Evolutionary conservation across 1,140 invertebrate genomes (phyloP), one percentile per base, ranked within the genome.

Genomic region (Drosophila lini): DNA sequence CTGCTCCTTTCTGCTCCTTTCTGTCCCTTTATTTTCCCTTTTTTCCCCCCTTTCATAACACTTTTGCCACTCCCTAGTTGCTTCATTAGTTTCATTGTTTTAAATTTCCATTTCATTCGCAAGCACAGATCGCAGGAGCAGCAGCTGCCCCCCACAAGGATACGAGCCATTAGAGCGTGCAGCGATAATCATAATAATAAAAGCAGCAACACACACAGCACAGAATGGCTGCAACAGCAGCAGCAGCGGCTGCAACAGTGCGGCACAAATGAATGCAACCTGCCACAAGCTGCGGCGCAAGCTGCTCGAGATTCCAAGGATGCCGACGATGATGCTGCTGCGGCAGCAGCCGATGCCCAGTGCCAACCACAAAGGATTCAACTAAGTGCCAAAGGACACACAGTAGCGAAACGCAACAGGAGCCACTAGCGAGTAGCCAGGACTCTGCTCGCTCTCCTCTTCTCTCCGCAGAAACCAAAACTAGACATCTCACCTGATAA

Each of bases 31-130:
- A 5, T 45, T 6, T 6, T 44, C 7, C n/a, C 11, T 58, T 42
- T 61, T 61, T 59, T 16, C 15, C 1, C 15, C 2, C 8, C 15
- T 47, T 47, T 28, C 36, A 25, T 25, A 13, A 19, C 40, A 41
- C 50, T 59, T 62, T 59, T 62, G 25, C 53, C 53, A 9, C 48
- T 11, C 10, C 11, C 50, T 32, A 36, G 32, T 63, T 59, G 61
- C 61, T 64, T 64, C 61, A 64, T 64, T 64, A 64, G 61, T 64
- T 64, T 64, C 38, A 64, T 64, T 64, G 61, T 85, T 81, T 85
- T 78, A 85, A 81, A 84, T 84, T 78, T 81, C 59, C 77, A 67
- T 81, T 84, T 48, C 62, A 84, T 78, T 69, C 52, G 59, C 75
- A 50, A 25, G 53, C 62, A 57, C 70, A 69, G 64, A 59, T 74